These are phyloP conservation scores for Tenthredo amoena DNA, from an alignment of 2,888 invertebrate genomes.

Conservation along the genomic window DNA sequence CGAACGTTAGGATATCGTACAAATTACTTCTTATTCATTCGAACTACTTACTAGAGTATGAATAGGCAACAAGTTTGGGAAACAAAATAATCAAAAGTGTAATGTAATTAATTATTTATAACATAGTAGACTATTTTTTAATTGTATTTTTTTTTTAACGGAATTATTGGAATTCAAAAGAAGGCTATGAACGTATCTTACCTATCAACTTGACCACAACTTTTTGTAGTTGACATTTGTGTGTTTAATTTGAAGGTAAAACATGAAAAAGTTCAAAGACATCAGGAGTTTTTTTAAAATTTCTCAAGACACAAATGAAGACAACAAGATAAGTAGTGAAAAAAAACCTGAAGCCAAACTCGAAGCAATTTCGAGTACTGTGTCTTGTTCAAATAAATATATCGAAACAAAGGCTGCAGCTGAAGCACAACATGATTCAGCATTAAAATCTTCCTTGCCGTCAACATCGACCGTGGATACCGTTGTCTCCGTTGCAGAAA, in stretches of 20 bases:
- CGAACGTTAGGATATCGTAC: too few species aligned
- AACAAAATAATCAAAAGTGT: too few species aligned
- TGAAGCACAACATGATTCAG: conserved; percentile 14
- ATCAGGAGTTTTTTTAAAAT: conserved; percentile 1
- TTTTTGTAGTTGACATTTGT: conserved; percentile 8
- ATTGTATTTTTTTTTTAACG: not conserved
- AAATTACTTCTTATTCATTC: too few species aligned
- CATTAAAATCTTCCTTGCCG: conserved; percentile 9
- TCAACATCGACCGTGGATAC: conserved; percentile 9
- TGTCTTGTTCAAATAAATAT: conserved; percentile 11
- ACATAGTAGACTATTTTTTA: too few species aligned
- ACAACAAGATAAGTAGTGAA: not conserved
- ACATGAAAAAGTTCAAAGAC: conserved; percentile 16
- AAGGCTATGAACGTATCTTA: not conserved
- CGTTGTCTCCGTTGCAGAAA: not conserved
- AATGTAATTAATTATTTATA: too few species aligned
- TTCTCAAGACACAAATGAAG: not conserved
- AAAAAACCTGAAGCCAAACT: too few species aligned
- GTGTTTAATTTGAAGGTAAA: conserved; percentile 16
- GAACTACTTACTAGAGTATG: too few species aligned
- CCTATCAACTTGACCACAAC: not conserved
- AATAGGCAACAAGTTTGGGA: too few species aligned
- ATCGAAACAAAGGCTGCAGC: conserved; percentile 5
- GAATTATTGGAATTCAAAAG: conserved; percentile 23
- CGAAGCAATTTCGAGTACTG: conserved; percentile 9